Conservation (phyloP, 2,888 invertebrate species). For the Cephus sareptanus region DNA sequence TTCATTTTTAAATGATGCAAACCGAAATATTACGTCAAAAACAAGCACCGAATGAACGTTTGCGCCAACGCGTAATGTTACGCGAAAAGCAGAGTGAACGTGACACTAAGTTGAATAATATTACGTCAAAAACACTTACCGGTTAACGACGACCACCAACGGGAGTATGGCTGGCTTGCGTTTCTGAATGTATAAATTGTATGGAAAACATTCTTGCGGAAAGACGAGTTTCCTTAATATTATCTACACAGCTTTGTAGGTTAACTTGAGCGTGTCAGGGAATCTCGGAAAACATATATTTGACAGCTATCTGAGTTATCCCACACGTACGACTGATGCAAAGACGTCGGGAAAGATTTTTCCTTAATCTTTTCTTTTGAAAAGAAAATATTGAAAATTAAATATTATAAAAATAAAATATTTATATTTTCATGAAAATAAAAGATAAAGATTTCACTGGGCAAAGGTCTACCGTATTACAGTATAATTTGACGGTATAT, state of each 20-base stretch:
- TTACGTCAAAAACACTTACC: neutral
- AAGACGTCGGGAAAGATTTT: neutral
- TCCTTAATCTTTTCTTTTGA: neutral
- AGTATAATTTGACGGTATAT: neutral
- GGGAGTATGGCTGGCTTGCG: neutral
- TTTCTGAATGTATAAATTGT: neutral
- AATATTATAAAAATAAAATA: too few relatives aligned
- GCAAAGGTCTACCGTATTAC: neutral
- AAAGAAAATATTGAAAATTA: too few relatives aligned
- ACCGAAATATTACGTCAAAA: neutral
- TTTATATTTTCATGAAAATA: neutral
- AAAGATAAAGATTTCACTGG: neutral
- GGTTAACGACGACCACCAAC: neutral
- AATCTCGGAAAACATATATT: neutral
- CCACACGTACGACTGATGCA: neutral
- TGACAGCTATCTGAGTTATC: neutral
- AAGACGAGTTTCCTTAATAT: neutral
- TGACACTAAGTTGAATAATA: neutral
- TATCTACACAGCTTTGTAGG: neutral
- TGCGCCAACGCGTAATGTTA: neutral
- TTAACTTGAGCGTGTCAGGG: neutral
- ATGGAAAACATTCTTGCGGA: neutral
- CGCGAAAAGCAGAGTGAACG: neutral
- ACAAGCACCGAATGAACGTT: neutral
- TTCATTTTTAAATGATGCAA: neutral